These are phyloP conservation scores for Cyclina sinensis DNA, from an alignment of 1,140 invertebrate genomes.

Conservation along the genomic window DNA sequence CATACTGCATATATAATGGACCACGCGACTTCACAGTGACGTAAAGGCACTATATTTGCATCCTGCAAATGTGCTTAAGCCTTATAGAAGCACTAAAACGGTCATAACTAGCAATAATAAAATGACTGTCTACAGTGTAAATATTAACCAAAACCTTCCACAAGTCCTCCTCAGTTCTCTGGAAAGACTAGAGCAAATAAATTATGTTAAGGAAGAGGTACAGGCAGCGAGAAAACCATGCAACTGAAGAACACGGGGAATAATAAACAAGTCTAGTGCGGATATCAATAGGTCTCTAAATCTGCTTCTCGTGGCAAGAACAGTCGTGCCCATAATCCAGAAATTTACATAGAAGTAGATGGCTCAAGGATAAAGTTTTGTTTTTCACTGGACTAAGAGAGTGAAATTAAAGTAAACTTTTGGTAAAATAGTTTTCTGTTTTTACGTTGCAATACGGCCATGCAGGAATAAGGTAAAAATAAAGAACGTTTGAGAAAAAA, in stretches of 20 bases:
- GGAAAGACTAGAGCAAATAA: slow-evolving; percentile 4
- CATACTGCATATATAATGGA: slow-evolving; percentile 26
- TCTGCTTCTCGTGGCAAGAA: too few species aligned
- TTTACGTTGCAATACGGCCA: too few species aligned
- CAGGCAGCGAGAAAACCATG: neutral
- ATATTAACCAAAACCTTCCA: slow-evolving; percentile 17
- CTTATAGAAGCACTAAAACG: neutral
- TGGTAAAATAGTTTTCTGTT: too few species aligned
- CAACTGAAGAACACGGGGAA: neutral
- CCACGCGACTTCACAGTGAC: slow-evolving; percentile 27
- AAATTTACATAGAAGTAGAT: too few species aligned
- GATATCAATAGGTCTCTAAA: too few species aligned
- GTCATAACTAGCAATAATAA: neutral
- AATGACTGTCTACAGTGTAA: slow-evolving; percentile 1
- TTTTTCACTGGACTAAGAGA: too few species aligned
- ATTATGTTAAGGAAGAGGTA: neutral
- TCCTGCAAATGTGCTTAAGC: neutral
- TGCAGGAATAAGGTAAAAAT: too few species aligned
- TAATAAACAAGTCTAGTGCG: too few species aligned
- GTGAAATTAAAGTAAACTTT: too few species aligned
- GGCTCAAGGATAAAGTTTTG: too few species aligned
- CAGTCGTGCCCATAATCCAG: too few species aligned
- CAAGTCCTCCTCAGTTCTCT: neutral
- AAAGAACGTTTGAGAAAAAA: too few species aligned
- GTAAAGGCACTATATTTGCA: neutral